Conservation (phyloP, 2,888 invertebrate genomes). For the Cataglyphis livida region DNA sequence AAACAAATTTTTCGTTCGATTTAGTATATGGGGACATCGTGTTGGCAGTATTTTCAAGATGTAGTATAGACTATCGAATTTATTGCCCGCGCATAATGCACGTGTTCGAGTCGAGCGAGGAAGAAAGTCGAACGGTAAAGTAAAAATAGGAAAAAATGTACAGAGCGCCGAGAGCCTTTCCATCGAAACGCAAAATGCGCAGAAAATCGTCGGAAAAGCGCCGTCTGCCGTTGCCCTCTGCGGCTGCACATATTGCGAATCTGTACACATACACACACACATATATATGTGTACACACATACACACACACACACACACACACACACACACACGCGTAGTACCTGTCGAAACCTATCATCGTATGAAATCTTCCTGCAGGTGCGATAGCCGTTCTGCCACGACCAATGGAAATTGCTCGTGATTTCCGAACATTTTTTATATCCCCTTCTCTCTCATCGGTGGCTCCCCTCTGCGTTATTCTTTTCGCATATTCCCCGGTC, state of each 20-base stretch:
- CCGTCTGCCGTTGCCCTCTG: not conserved
- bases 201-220: constrained; percentile 60
- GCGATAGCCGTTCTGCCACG: constrained; percentile 57
- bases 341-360: constrained; percentile 72
- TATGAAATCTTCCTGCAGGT: constrained; percentile 68
- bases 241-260: constrained; percentile 59
- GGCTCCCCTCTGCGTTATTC: constrained; percentile 29
- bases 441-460: constrained; percentile 38
- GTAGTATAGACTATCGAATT: constrained; percentile 62
- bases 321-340: constrained; percentile 1
- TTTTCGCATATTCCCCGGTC: constrained; percentile 32
- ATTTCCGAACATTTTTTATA: constrained; percentile 71
- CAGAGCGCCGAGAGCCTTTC: constrained; percentile 32
- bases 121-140: constrained; percentile 8
- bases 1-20: not conserved
- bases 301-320: not conserved
- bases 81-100: constrained; percentile 34
- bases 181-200: constrained; percentile 60
- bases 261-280: not conserved
- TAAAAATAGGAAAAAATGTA: constrained; percentile 26
- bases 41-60: not conserved
- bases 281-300: too few relatives aligned
- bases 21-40: not conserved
- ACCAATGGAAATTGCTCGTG: constrained; percentile 83
- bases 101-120: constrained; percentile 18